Percentiles rank a stretch among this genome's conserved stretches.
These are phyloP conservation scores for Lepus oiostolus DNA, from an alignment of 2,797 vertebrate species.

Conservation along the genomic window DNA sequence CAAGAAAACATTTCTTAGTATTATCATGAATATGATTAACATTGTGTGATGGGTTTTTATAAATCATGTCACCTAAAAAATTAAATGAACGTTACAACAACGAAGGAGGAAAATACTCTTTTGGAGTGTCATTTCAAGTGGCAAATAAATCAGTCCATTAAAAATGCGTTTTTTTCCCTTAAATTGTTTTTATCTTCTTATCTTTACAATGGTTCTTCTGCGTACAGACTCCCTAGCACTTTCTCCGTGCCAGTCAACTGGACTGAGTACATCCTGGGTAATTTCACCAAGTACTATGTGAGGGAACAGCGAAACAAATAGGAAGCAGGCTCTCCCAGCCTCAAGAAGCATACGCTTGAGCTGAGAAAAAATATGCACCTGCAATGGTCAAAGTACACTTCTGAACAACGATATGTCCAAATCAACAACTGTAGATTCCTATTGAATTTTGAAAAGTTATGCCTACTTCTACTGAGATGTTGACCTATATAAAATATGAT, in stretches of 20 bases:
- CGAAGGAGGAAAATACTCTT: constrained; percentile 59
- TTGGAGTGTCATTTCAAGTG: constrained; percentile 54
- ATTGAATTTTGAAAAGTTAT: not conserved
- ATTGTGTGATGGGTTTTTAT: constrained; percentile 43
- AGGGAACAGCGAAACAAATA: constrained; percentile 37
- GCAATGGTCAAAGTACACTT: not conserved
- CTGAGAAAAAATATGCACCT: not conserved
- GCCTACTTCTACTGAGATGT: not conserved
- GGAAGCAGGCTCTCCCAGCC: not conserved
- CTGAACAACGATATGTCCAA: not conserved
- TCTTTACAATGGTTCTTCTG: constrained; percentile 40
- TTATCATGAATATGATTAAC: constrained; percentile 62
- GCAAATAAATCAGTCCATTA: constrained; percentile 51
- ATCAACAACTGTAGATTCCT: not conserved
- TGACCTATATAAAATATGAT: not conserved
- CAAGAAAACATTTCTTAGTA: constrained; percentile 63
- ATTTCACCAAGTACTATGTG: not conserved
- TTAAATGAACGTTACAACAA: constrained; percentile 42
- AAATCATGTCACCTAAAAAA: constrained; percentile 70
- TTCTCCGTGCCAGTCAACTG: not conserved
- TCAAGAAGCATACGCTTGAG: not conserved
- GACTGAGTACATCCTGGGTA: not conserved
- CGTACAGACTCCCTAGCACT: not conserved
- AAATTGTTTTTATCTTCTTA: constrained; percentile 43
- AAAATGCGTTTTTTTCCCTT: not conserved